Evolutionary conservation across 2,113 vertebrate genomes (phyloP), one percentile per base, ranked within the genome.

Genomic region (Circaetus gallicus): DNA sequence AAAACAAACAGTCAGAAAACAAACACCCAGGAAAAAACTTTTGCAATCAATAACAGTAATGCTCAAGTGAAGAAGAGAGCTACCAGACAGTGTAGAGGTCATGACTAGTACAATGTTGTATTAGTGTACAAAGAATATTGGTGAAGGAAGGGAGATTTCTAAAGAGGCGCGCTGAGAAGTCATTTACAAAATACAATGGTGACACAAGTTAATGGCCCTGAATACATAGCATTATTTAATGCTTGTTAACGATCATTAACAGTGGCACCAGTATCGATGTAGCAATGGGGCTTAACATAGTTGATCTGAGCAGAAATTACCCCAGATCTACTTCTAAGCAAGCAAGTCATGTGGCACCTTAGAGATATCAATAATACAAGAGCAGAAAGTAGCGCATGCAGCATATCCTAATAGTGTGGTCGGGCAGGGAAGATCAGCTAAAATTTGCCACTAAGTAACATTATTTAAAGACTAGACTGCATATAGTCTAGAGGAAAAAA

Each of bases 181-280:
- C 77, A 34, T 61, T 90, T 92, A 77, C 42, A 95, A 93, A 74
- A 83, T 8, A 7, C 63, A 82, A 3, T 8, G 65, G 77, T 94
- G 93, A 96, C 86, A 95, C 63, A 89, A 90, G 86, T 62, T 95
- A 97, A 97, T 85, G 86, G 74, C 82, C 91, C 69, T 86, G 71
- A 71, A 90, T 90, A 59, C 78, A 81, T 4, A 96, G 55, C 38
- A n/a, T 71, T 38, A 19, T 67, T 96, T 89, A 97, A 95, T 59
- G 79, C 94, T 81, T 72, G 67, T 77, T 96, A 72, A 73, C 2
- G 0, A 47, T 93, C 97, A 97, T 96, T 97, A 96, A 91, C 80
- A 89, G 71, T 74, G 61, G 79, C 93, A 96, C 31, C 28, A 10
- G 29, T 45, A 92, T 62, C 10, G 50, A 97, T 65, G 91, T 4